These are phyloP conservation scores for Tubulanus polymorphus DNA, from an alignment of 2,888 invertebrate species.

Conservation along the genomic window DNA sequence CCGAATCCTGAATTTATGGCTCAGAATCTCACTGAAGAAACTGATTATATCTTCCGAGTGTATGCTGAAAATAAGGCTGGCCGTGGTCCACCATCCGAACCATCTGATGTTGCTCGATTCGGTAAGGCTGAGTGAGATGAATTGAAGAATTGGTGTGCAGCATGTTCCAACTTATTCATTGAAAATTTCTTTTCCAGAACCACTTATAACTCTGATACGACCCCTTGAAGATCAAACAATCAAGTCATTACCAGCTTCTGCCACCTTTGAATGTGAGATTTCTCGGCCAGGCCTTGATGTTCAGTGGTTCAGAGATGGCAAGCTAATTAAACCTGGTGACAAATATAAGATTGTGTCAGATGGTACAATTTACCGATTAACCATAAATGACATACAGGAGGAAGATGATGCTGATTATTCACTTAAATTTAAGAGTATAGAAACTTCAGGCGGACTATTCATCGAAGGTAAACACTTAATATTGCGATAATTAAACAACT, in stretches of 20 bases:
- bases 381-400: conserved; percentile 33
- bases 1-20: conserved; percentile 21
- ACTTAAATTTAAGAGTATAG: conserved; percentile 38
- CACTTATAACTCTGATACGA: background rate
- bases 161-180: background rate
- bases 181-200: background rate
- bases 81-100: conserved; percentile 29
- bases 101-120: background rate
- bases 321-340: conserved; percentile 21
- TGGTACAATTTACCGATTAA: conserved; percentile 40
- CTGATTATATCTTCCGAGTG: conserved; percentile 48
- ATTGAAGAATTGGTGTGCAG: background rate
- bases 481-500: background rate
- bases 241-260: background rate
- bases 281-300: conserved; percentile 9
- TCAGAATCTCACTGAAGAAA: conserved; percentile 47
- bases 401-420: conserved; percentile 46
- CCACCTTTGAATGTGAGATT: conserved; percentile 7
- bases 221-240: background rate
- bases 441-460: conserved; percentile 41
- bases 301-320: conserved; percentile 10
- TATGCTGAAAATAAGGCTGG: conserved; percentile 46
- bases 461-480: conserved; percentile 38
- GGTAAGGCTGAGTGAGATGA: too few species aligned
- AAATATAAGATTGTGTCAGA: conserved; percentile 35